Conservation (phyloP, 2,888 invertebrate genomes). For the Eupithecia tripunctaria region DNA sequence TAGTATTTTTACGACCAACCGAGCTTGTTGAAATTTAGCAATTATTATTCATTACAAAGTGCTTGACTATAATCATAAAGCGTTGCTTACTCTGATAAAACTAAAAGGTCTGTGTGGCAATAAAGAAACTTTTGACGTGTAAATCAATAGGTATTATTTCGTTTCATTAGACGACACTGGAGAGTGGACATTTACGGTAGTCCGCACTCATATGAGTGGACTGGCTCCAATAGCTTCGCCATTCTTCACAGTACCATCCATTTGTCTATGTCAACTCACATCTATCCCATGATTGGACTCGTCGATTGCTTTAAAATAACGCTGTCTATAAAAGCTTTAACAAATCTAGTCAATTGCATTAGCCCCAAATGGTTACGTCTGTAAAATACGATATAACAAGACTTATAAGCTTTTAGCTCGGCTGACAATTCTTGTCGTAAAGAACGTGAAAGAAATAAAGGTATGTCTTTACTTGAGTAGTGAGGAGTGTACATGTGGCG, state of each 20-base stretch:
- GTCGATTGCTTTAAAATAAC: slow-evolving; percentile 30
- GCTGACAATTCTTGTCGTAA: slow-evolving; percentile 45
- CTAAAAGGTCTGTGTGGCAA: neutral
- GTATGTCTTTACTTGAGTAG: slow-evolving; percentile 53
- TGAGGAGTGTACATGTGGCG: slow-evolving; percentile 21
- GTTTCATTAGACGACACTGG: slow-evolving; percentile 1
- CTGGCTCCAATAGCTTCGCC: neutral
- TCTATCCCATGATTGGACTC: slow-evolving; percentile 14
- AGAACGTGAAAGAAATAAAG: slow-evolving; percentile 54
- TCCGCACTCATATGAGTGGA: slow-evolving; percentile 5
- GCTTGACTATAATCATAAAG: neutral
- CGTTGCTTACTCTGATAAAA: neutral
- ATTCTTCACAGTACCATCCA: neutral
- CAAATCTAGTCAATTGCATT: slow-evolving; percentile 36
- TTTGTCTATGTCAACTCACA: neutral
- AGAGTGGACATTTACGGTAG: neutral
- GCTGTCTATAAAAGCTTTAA: slow-evolving; percentile 27
- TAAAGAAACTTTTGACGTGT: neutral
- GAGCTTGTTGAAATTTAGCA: neutral
- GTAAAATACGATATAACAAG: slow-evolving; percentile 41
- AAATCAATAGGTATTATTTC: neutral
- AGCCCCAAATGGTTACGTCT: slow-evolving; percentile 38
- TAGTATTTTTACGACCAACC: neutral
- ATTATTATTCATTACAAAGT: neutral
- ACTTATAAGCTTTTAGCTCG: slow-evolving; percentile 44